Evolutionary conservation across 1,140 invertebrate genomes (phyloP), one percentile per base, ranked within the genome.

Genomic region (Prorops nasuta): DNA sequence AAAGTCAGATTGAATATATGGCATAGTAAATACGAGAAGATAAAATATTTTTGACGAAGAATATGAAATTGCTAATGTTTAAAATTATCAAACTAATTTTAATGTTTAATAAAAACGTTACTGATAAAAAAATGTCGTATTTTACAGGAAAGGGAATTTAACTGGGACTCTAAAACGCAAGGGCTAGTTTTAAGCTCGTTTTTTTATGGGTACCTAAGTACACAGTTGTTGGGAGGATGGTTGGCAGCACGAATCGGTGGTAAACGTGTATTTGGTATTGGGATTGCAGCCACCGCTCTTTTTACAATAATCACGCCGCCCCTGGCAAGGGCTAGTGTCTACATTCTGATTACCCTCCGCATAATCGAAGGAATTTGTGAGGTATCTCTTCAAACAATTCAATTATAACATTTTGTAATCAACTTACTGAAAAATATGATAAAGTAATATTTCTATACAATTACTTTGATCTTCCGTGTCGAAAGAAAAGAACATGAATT

Each of bases 351-450:
- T 17, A 78, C 81, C 2, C 78, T 93, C 0, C 77, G 94, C 56
- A 84, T 96, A 12, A 68, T 94, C 17, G 91, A 95, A 77, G 94
- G 94, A 37, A 69, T 96, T 28, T 93, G 89, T 69, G 92, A 96
- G 83, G 91, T 92, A 77, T 62, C 41, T 45, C 14, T 31, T 31
- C 1, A 20, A 35, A 19, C 18, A n/a, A 32, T 39, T 43, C 21
- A 34, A 39, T 15, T 46, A n/a, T 37, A 28, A 35, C 24, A 6
- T 34, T 55, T n/a, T n/a, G n/a, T n/a, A n/a, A n/a, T n/a, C n/a
- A n/a, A n/a, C n/a, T n/a, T n/a, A n/a, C n/a, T n/a, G n/a, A n/a
- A n/a, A n/a, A n/a, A n/a, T n/a, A n/a, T n/a, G n/a, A n/a, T n/a
- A n/a, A n/a, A n/a, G n/a, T n/a, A n/a, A n/a, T n/a, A n/a, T n/a